Evolutionary conservation across 2,888 invertebrate genomes (phyloP).

Genomic region (Leptinotarsa peninsularis): DNA sequence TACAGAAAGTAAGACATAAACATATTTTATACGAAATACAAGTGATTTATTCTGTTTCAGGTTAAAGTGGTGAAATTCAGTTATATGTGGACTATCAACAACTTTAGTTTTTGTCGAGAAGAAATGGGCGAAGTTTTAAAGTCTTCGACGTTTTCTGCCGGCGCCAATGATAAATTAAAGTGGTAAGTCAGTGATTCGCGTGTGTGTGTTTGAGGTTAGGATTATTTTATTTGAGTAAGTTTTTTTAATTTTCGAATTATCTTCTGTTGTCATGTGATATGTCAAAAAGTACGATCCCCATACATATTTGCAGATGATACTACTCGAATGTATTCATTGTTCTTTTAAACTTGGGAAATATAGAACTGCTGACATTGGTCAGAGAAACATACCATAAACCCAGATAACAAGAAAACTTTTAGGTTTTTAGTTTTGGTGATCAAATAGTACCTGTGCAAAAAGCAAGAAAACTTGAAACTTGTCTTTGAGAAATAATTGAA

Average conservation of each 20-base stretch:
- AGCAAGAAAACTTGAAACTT: too few relatives aligned
- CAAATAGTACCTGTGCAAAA: too few relatives aligned
- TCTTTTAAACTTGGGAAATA: too few relatives aligned
- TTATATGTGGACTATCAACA: constrained; percentile 99
- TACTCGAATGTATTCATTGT: too few relatives aligned
- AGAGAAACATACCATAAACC: too few relatives aligned
- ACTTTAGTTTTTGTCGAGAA: constrained; percentile 99
- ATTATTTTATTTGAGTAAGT: neutral
- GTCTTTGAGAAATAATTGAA: too few relatives aligned
- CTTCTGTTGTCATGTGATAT: neutral
- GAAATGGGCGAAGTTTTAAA: constrained; percentile 99
- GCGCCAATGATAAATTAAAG: constrained; percentile 99
- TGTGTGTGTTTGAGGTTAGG: constrained; percentile 28
- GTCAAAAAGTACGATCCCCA: too few relatives aligned
- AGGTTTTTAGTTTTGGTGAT: too few relatives aligned
- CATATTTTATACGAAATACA: constrained; percentile 3
- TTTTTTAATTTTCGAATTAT: constrained; percentile 13
- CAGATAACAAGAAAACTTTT: too few relatives aligned
- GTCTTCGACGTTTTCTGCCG: constrained; percentile 99
- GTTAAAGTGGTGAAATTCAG: constrained; percentile 99
- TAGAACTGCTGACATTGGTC: too few relatives aligned
- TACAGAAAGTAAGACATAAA: constrained; percentile 32
- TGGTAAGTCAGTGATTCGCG: constrained; percentile 74
- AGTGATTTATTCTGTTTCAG: constrained; percentile 70
- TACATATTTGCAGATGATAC: too few relatives aligned